Evolutionary conservation across 2,888 invertebrate genomes (phyloP).

Genomic region (Tortrix viridana): DNA sequence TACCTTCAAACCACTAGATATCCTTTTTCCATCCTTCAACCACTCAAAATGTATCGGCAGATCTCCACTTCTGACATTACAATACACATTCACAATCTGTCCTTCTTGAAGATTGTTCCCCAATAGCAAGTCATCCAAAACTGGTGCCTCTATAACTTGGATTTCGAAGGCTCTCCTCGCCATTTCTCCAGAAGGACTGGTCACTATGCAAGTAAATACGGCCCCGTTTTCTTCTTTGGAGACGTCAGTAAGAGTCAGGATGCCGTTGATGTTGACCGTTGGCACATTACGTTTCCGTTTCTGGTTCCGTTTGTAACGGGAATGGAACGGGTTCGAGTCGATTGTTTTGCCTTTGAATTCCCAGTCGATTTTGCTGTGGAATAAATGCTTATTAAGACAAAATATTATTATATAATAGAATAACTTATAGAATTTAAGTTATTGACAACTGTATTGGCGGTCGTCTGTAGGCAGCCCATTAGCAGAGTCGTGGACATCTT

Average conservation of each 20-base stretch:
- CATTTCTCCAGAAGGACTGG: constrained; percentile 87
- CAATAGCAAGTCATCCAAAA: constrained; percentile 91
- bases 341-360: constrained; percentile 71
- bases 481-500: no score
- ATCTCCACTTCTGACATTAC: constrained; percentile 89
- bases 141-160: constrained; percentile 89
- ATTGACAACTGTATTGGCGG: no score
- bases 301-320: constrained; percentile 62
- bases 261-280: constrained; percentile 78
- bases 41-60: constrained; percentile 88
- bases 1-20: constrained; percentile 86
- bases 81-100: constrained; percentile 92
- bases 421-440: no score
- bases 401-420: no score
- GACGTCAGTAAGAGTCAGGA: constrained; percentile 85
- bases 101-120: constrained; percentile 92
- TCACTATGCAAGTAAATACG: constrained; percentile 90
- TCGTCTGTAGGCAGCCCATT: no score
- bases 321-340: constrained; percentile 56
- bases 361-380: constrained; percentile 80
- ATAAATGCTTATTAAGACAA: background rate
- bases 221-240: constrained; percentile 88
- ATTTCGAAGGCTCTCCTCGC: constrained; percentile 85
- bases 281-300: constrained; percentile 64
- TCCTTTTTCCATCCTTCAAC: constrained; percentile 87